A percentile compares a stretch with the other conserved stretches of the same genome.
phyloP scores from a whole-genome alignment of 2,113 vertebrate genomes.

The Vireo altiloquus region DNA sequence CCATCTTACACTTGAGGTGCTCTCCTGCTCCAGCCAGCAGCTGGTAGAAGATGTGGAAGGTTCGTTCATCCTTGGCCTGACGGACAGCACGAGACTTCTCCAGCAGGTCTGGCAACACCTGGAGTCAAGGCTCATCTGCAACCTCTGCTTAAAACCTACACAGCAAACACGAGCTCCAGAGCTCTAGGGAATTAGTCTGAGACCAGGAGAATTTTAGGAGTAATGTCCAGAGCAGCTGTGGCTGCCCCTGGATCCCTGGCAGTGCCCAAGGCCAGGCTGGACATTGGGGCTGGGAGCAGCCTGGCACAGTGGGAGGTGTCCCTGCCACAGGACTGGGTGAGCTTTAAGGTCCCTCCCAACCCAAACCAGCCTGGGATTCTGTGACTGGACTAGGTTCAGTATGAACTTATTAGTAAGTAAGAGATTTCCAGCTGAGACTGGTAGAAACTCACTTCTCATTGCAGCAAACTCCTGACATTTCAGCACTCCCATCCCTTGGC shows the following conservation, averaged over 20 bases:
- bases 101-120: conserved; percentile 81
- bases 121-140: conserved; percentile 72
- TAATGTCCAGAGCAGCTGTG: background rate
- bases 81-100: conserved; percentile 97
- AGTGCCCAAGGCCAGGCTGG: background rate
- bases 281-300: background rate
- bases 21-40: conserved; percentile 91
- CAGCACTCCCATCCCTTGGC: background rate
- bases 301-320: background rate
- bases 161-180: background rate
- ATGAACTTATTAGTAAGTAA: background rate
- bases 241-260: background rate
- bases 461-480: background rate
- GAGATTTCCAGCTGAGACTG: background rate
- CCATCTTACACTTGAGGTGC: conserved; percentile 88
- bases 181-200: background rate
- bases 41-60: conserved; percentile 97
- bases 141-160: accelerated
- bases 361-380: background rate
- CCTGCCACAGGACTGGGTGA: background rate
- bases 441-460: background rate
- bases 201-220: background rate
- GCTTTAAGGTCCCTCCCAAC: background rate
- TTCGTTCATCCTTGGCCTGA: conserved; percentile 96
- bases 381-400: too few relatives aligned